Evolutionary conservation across 1,140 invertebrate species (phyloP).

Genomic region (Tetramorium parvispinum): DNA sequence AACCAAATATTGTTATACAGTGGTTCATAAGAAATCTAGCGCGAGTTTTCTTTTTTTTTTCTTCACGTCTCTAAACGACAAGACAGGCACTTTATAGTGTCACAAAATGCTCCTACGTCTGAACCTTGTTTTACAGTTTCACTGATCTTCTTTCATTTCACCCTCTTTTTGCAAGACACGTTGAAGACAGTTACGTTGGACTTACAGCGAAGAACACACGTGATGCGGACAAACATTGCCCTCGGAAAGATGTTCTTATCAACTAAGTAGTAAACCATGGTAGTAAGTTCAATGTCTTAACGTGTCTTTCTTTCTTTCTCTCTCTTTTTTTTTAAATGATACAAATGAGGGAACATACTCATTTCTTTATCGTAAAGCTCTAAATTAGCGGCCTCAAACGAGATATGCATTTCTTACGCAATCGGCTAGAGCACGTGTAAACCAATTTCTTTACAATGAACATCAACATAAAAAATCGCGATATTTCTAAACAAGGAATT

Average conservation of each 20-base stretch:
- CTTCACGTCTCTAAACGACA: constrained; percentile 83
- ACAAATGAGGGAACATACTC: constrained; percentile 72
- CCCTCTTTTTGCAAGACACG: constrained; percentile 66
- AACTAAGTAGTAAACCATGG: constrained; percentile 73
- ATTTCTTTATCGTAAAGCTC: constrained; percentile 60
- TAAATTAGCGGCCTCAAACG: constrained; percentile 64
- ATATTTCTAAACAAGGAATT: constrained; percentile 29
- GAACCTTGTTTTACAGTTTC: constrained; percentile 84
- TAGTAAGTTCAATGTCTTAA: constrained; percentile 63
- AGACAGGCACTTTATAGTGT: constrained; percentile 85
- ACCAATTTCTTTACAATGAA: constrained; percentile 34
- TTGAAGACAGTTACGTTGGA: constrained; percentile 77
- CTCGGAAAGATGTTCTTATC: constrained; percentile 76
- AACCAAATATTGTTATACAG: constrained; percentile 68
- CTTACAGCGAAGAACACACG: constrained; percentile 78
- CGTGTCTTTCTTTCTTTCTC: constrained; percentile 56
- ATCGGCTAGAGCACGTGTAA: constrained; percentile 42
- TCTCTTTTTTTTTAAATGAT: constrained; percentile 6
- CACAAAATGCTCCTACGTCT: constrained; percentile 83
- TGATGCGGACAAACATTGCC: constrained; percentile 72
- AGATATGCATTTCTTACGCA: constrained; percentile 64
- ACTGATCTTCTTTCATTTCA: constrained; percentile 73
- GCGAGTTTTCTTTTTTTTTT: constrained; percentile 71
- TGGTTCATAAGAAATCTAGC: constrained; percentile 79
- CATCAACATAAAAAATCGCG: constrained; percentile 53